Evolutionary conservation across 2,888 invertebrate species (phyloP).

Genomic region (Epistrophe grossulariae): DNA sequence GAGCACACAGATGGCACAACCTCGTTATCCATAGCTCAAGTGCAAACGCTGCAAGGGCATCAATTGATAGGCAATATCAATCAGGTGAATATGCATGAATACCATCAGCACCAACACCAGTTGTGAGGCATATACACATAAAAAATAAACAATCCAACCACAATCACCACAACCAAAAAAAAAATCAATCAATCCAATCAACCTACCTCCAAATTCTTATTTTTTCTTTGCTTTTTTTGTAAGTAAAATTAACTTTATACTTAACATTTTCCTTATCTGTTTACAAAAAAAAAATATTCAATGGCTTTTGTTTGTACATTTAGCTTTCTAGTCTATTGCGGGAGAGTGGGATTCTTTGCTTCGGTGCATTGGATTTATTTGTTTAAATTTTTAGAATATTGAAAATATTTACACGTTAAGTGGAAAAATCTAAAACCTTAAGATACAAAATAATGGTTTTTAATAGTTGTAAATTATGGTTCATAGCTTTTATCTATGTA

Average conservation of each 20-base stretch:
- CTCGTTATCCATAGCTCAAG: slow-evolving; percentile 83
- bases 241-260: slow-evolving; percentile 50
- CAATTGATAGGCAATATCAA: slow-evolving; percentile 84
- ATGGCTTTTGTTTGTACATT: slow-evolving; percentile 3
- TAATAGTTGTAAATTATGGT: background rate
- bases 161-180: slow-evolving; percentile 50
- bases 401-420: background rate
- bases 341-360: background rate
- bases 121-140: slow-evolving; percentile 71
- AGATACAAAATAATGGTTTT: background rate
- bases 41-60: slow-evolving; percentile 84
- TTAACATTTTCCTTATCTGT: slow-evolving; percentile 47
- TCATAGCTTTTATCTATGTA: background rate
- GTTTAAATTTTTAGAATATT: background rate
- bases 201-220: slow-evolving; percentile 51
- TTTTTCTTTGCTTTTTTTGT: slow-evolving; percentile 43
- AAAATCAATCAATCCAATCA: slow-evolving; percentile 53
- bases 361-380: background rate
- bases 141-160: slow-evolving; percentile 61
- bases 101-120: slow-evolving; percentile 81
- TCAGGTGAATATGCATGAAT: slow-evolving; percentile 84
- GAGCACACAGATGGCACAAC: slow-evolving; percentile 83
- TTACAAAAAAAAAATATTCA: slow-evolving; percentile 21
- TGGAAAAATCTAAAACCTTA: background rate
- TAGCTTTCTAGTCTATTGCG: slow-evolving; percentile 11